Base-by-base conservation (phyloP, 1,140 invertebrate species). In the Megalopta genalis region DNA sequence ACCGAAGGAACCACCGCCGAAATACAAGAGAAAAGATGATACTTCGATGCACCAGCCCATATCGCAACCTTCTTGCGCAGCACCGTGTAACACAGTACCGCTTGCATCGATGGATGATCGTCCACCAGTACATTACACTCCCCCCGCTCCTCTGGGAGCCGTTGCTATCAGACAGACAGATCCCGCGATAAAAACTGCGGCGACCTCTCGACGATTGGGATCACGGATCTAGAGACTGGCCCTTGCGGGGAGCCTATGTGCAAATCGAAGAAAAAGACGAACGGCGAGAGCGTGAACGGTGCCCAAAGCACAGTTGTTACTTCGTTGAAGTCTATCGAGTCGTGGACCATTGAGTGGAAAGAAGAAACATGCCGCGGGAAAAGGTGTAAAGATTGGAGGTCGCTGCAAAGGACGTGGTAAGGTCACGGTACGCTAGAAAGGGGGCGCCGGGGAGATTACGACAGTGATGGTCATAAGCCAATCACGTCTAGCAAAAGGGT, bases 181-280 rank as follows among this genome's bases (percentile, higher is more conserved):
- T 59, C 59, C 57, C 78, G 84, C 16, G 74, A 84, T 1, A 25
- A 49, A 2, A 71, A 69, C 32, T 32, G 32, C 9, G 10, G 68
- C 12, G 23, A 70, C 14, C 9, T 46, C 2, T 21, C 32, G 10
- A 7, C 59, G 6, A 62, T 60, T 6, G 70, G 1, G 18, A 25
- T 59, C 8, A n/a, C 10, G 54, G 83, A 84, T 8, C 23, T 62
- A 23, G 85, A 85, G 10, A 21, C 67, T 25, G 85, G 90, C 63
- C 91, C 90, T 46, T 91, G 91, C 75, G 88, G 88, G 12, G 83
- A 90, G 21, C 75, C 87, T 2, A 86, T 70, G 49, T 92, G 91
- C 67, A 90, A 87, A 77, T 89, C 91, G 3, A 86, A 84, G 46
- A 80, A 74, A 3, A 90, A 82, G 59, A 87, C 76, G 25, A 9